Base-by-base conservation (phyloP, 2,888 invertebrate genomes). In the Macrosiphum euphorbiae region DNA sequence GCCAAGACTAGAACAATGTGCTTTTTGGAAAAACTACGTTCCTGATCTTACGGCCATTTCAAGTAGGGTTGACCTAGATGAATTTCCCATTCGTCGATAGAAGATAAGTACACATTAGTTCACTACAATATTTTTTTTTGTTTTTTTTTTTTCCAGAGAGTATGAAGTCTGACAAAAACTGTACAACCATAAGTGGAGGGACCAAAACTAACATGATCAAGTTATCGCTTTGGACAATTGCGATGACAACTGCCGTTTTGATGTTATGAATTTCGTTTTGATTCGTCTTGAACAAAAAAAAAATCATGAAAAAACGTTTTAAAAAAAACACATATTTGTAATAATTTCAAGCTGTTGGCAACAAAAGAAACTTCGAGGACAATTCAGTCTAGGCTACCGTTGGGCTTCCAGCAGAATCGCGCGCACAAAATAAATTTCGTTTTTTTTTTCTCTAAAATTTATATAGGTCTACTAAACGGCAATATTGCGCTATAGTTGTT, bases 11-110 rank as follows among this genome's bases (percentile, higher is more conserved):
- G 98, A 98, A 96, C 97, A 98, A 96, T 99, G 99, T 97, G 98
- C 98, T 95, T 99, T 99, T 96, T 99, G 99, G 99, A 98, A 98
- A 96, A 98, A 98, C 96, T 98, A 98, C 96, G 96, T 99, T 96
- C 99, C 99, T 94, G 98, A 98, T 96, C 97, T 93, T 50, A 61
- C 47, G 84, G 89, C 93, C 84, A 93, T 93, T 90, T 90, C 93
- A 93, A 93, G 93, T 93, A 93, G 61, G 87, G 41, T 87, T 92
- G 91, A 58, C 85, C 91, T 91, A 91, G 52, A 78, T 90, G 52
- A 85, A 85, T n/a, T 55, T 41, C 2, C 41, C 41, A 52, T 52
- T 85, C 47, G 47, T 58, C 13, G n/a, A 47, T 86, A 5, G n/a
- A n/a, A n/a, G 55, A n/a, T 20, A 55, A 55, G 20, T 50, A 78